These are phyloP conservation scores for Sclerodermus sp. DNA, from an alignment of 2,888 invertebrate genomes.

Conservation along the genomic window DNA sequence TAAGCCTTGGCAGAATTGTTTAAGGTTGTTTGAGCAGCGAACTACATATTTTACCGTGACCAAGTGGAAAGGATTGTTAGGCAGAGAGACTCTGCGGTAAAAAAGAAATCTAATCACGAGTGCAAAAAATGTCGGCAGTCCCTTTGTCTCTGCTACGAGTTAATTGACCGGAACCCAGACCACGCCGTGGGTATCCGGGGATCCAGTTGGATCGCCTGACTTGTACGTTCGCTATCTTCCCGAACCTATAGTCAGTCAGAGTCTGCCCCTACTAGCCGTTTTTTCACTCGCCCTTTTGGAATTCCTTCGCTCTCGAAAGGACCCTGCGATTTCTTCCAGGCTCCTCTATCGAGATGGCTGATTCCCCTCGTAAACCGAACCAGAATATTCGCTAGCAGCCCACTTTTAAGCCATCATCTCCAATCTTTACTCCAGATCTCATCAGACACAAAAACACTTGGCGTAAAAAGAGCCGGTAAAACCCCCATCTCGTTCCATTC, in stretches of 20 bases:
- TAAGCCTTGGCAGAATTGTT: no score
- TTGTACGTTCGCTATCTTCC: not conserved
- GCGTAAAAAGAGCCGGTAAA: no score
- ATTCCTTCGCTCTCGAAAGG: slow-evolving; percentile 23
- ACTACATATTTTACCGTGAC: no score
- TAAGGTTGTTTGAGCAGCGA: no score
- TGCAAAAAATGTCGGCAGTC: slow-evolving; percentile 22
- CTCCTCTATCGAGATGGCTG: slow-evolving; percentile 4
- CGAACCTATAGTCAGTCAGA: not conserved
- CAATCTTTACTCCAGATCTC: no score
- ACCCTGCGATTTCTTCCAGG: slow-evolving; percentile 2
- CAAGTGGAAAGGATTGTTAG: not conserved
- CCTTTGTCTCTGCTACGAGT: slow-evolving; percentile 21
- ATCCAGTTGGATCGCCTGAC: slow-evolving; percentile 8
- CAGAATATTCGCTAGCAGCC: no score
- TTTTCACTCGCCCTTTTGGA: slow-evolving; percentile 31
- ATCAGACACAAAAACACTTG: no score
- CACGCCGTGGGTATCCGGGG: slow-evolving; percentile 24
- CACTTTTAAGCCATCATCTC: no score
- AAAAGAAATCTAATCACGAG: not conserved
- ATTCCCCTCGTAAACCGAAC: no score
- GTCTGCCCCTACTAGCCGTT: slow-evolving; percentile 10
- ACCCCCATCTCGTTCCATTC: no score
- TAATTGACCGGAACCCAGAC: slow-evolving; percentile 30
- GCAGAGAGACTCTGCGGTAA: not conserved